Base-by-base conservation (phyloP, 2,888 invertebrate genomes). In the Pollenia amentaria region DNA sequence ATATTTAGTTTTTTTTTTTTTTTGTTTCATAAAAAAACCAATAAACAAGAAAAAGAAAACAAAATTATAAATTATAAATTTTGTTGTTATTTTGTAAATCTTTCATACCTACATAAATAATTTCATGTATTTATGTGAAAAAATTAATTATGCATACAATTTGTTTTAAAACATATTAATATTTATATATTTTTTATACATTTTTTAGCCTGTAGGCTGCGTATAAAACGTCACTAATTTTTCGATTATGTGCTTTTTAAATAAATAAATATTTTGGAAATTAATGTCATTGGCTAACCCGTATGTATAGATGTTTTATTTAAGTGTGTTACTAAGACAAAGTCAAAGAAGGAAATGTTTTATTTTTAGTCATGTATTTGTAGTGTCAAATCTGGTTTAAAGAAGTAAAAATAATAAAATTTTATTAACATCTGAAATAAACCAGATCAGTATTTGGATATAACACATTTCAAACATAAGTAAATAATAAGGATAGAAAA, bases 51-150 rank as follows among this genome's bases (percentile, higher is more conserved):
- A 46, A 46, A 72, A 44, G 38, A 72, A 70, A 73, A 85, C 77
- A 78, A 69, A 78, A 69, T 53, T 44, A 86, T 86, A 86, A 86
- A 86, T 86, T 86, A 86, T 65, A 70, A 85, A 48, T 76, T 69
- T 73, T 60, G 70, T 73, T 60, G 70, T 53, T 65, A 64, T 84
- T 84, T 78, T 77, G 70, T 84, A 84, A 77, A 77, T 18, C 38
- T 70, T 76, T 70, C 55, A 11, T 40, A 21, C 18, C 67, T 48
- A 57, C 48, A 69, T 18, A 64, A 6, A 11, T 3, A 18, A 16
- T 38, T 21, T 46, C 29, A 16, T 64, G n/a, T 60, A 70, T 62
- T 29, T 44, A 70, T 16, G 40, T 18, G 12, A 9, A 16, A 11
- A 21, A 60, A 42, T 79, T 62, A 21, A 29, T 75, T 81, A 48